Base-by-base conservation (phyloP, 2,888 invertebrate genomes). In the Julus scandinavius region DNA sequence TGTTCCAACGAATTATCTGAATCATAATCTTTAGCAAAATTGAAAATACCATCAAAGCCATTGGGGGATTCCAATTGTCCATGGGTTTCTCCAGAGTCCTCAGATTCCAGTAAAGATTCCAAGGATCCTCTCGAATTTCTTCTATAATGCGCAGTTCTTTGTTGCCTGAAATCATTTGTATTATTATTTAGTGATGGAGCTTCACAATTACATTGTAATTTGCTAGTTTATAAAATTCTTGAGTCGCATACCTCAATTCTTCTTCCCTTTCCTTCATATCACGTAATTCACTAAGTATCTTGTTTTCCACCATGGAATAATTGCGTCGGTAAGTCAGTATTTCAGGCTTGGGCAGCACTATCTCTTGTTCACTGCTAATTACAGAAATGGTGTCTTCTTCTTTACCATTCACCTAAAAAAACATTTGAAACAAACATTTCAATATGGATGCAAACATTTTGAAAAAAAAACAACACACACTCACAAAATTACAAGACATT, bases 201-300 rank as follows among this genome's bases (percentile, higher is more conserved):
- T 29, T 29, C 29, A 29, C 29, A 29, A 1, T 29, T 29, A 29
- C 29, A 29, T 29, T 29, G 29, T 29, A 29, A 29, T 29, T 29
- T 29, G 29, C 29, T 29, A 29, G 20, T 72, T 72, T 4, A 72
- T 72, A 72, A 29, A 72, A 63, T 63, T n/a, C 63, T 5, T n/a
- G 63, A 15, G 17, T 63, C 29, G 72, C 72, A 45, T 40, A 88
- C 88, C 84, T 80, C 38, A 88, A 50, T 49, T 88, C 88, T 29
- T 45, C 49, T 88, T 88, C 88, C 49, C 88, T 84, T 15, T 41
- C 45, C 49, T 84, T 58, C 80, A 88, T 88, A 17, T 88, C 84
- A 29, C 29, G 38, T 84, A 88, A 84, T 29, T 88, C 88, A 17
- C 83, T 84, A 7, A 88, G 20, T 49, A 88, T 88, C 38, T 49